Base-by-base conservation (phyloP, 2,797 vertebrate species). In the Centropyge bicolor region DNA sequence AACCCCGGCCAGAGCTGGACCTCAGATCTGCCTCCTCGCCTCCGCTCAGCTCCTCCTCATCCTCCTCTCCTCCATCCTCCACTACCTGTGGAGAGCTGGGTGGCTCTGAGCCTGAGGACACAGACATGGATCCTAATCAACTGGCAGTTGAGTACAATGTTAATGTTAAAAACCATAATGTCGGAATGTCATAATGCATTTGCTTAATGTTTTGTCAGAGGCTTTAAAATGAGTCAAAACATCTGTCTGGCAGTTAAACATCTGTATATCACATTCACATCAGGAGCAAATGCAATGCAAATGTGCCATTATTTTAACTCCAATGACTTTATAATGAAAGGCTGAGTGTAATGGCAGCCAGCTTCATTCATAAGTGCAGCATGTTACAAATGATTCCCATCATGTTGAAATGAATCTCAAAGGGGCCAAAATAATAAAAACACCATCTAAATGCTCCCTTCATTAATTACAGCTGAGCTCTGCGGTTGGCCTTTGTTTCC, bases 1-100 rank as follows among this genome's bases (percentile, higher is more conserved):
- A 96, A 1, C 97, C 96, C 0, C 96, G 90, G 0, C 94, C 85
- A 0, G 93, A 92, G 66, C 90, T 93, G 83, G 88, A 89, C 27
- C 91, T 5, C 76, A 91, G 61, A 74, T 96, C 92, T 76, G 45
- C 88, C 84, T 96, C 96, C 1, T 97, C 97, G 5, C 95, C 94
- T 49, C 94, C 94, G 0, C 95, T 96, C 63, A 96, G 88, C 91
- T 98, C 98, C 4, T 98, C 97, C 82, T 98, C 98, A 1, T 98
- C 97, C 84, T 96, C 95, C 80, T 98, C 97, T 24, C 92, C 95
- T 75, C 95, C 95, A 66, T 98, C 98, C 75, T 98, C 97, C 77
- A 95, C 94, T 85, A 93, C 94, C 94, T 63, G 95, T 75, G 88
- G 97, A 68, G 93, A 94, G 64, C 94, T 95, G 41, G 95, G 93